A percentile compares a stretch with the other conserved stretches of the same genome.
These are phyloP conservation scores for Epinotia nisella DNA, from an alignment of 2,888 invertebrate genomes.

Conservation along the genomic window DNA sequence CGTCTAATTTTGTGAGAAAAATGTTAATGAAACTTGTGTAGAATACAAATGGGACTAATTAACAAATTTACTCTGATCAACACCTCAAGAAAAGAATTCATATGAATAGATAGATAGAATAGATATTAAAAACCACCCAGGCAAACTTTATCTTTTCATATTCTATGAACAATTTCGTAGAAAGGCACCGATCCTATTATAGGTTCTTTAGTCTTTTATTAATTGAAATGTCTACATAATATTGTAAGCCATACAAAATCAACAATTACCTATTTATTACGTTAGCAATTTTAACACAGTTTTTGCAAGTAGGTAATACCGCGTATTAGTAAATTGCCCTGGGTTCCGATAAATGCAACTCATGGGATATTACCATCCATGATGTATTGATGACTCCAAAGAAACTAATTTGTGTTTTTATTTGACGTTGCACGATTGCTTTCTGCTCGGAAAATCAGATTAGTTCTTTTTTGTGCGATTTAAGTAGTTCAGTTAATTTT, in stretches of 20 bases:
- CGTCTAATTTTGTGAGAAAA: constrained; percentile 9
- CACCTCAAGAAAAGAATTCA: no score
- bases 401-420: constrained; percentile 13
- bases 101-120: no score
- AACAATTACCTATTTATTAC: background rate
- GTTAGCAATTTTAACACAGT: background rate
- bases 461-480: background rate
- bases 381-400: background rate
- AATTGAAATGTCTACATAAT: no score
- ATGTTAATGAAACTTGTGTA: background rate
- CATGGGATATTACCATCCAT: constrained; percentile 48
- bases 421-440: constrained; percentile 4
- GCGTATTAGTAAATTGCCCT: constrained; percentile 53
- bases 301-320: constrained; percentile 41
- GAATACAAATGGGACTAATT: background rate
- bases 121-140: no score
- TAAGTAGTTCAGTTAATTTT: background rate
- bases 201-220: no score
- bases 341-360: constrained; percentile 54
- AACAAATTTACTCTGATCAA: no score
- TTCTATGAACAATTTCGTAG: no score
- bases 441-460: constrained; percentile 13
- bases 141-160: no score
- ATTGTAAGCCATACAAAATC: background rate
- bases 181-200: no score